Conservation (phyloP, 1,140 invertebrate species). For the Papilio glaucus region DNA sequence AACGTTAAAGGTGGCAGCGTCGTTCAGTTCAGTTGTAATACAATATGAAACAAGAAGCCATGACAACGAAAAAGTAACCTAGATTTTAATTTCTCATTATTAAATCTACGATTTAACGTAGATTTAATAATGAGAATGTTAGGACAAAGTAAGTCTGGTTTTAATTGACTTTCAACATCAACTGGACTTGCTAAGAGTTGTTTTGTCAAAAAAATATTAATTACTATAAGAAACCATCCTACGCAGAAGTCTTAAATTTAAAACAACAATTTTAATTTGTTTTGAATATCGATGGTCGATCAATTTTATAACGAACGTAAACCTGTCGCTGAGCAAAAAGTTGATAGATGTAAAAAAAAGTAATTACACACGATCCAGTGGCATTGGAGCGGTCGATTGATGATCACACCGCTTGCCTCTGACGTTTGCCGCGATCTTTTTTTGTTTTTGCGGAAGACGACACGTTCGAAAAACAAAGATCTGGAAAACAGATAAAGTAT, state of each 20-base stretch:
- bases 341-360: conserved; percentile 35
- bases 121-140: no score
- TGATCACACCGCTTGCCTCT: conserved; percentile 26
- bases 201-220: neutral
- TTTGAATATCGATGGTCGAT: conserved; percentile 32
- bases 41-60: no score
- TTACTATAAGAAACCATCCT: conserved; percentile 18
- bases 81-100: no score
- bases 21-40: no score
- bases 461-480: conserved; percentile 14
- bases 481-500: conserved; percentile 14
- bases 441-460: conserved; percentile 28
- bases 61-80: no score
- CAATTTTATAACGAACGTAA: conserved; percentile 32
- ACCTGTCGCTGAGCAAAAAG: conserved; percentile 30
- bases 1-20: no score
- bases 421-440: conserved; percentile 24
- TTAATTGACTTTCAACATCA: neutral
- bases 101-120: no score
- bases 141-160: neutral
- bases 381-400: conserved; percentile 32
- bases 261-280: conserved; percentile 30
- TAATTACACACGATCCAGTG: conserved; percentile 34
- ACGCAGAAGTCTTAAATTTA: conserved; percentile 26
- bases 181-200: neutral